Evolutionary conservation across 1,140 invertebrate genomes (phyloP), one percentile per base, ranked within the genome.

Genomic region (Temnothorax longispinosus): DNA sequence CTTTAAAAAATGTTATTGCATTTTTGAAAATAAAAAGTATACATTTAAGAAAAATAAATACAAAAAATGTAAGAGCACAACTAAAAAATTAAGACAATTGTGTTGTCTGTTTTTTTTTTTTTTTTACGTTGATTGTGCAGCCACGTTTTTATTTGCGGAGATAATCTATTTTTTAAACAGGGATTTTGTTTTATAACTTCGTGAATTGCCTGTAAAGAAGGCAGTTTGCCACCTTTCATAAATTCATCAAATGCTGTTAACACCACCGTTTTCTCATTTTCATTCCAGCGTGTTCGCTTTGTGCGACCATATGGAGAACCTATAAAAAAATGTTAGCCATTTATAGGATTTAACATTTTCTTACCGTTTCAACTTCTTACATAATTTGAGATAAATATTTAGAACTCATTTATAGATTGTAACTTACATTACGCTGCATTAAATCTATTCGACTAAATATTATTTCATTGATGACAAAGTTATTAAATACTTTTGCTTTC

Each of bases 251-350:
- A 69, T 21, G 65, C 65, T 47, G 38, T 69, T 69, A 69, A 5
- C 5, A 69, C 65, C 1, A 35, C 27, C 3, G 27, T 52, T 72
- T 72, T 72, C 18, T 72, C 69, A 35, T 35, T 6, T 52, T 72
- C 21, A 32, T 10, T 72, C 44, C 47, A 72, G 10, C 69, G 47
- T 35, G 3, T 72, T 50, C 47, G 69, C 21, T 72, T 72, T 72
- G 47, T 72, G 6, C 1, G 47, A n/a, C 47, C 69, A 3, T 72
- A 72, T n/a, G 27, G 69, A 52, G 69, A 52, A 52, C 69, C 69
- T 50, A 35, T 7, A 52, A 52, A 32, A 52, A 72, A n/a, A 47
- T 47, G 2, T 69, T 69, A 0, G 11, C n/a, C 10, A 67, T 38
- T 38, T 21, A 0, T 44, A n/a, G 27, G 27, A 27, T 27, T 27